Evolutionary conservation across 2,113 vertebrate species (phyloP).

Genomic region (Hippocampus zosterae): DNA sequence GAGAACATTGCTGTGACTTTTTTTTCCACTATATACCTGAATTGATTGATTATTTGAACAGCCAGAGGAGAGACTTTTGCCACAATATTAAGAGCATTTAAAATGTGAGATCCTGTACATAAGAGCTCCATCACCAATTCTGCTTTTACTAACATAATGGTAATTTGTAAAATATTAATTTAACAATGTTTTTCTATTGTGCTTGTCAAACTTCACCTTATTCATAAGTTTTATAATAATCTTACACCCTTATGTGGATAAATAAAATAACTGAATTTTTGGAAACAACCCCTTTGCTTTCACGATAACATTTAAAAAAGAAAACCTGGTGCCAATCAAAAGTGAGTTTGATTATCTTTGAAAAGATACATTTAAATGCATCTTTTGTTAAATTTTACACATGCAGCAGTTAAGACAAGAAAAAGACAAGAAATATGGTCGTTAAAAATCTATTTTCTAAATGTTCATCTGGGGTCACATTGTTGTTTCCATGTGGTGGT

Average conservation of each 20-base stretch:
- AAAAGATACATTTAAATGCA: background rate
- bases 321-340: background rate
- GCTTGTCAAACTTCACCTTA: background rate
- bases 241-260: background rate
- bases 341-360: background rate
- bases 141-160: background rate
- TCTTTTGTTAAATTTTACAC: background rate
- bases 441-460: background rate
- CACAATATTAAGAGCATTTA: background rate
- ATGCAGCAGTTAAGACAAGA: background rate
- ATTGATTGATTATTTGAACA: background rate
- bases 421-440: background rate
- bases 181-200: background rate
- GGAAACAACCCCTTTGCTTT: background rate
- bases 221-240: background rate
- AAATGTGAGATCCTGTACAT: background rate
- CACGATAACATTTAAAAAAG: background rate
- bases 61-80: background rate
- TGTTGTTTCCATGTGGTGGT: background rate
- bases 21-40: background rate
- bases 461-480: background rate
- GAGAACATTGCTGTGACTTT: background rate
- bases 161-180: background rate
- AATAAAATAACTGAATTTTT: background rate
- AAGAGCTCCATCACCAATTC: background rate